phyloP scores from a whole-genome alignment of 2,113 vertebrate species.

The Smithornis capensis region DNA sequence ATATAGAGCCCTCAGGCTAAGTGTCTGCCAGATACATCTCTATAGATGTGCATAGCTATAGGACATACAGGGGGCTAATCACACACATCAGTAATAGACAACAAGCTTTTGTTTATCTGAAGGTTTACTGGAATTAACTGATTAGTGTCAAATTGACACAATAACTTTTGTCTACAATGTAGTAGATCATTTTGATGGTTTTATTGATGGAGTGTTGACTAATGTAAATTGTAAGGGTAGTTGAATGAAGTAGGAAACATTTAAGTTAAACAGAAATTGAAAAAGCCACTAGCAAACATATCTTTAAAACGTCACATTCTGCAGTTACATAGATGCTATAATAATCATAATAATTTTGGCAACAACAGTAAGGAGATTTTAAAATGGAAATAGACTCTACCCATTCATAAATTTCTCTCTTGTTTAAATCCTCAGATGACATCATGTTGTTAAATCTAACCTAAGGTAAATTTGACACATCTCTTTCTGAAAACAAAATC shows the following conservation, averaged over 20 bases:
- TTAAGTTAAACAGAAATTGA: constrained; percentile 68
- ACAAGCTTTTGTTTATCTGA: constrained; percentile 91
- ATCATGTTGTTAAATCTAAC: constrained; percentile 37
- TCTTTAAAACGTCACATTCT: constrained; percentile 65
- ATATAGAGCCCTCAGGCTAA: constrained; percentile 89
- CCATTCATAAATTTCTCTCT: constrained; percentile 53
- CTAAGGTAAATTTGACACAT: not conserved
- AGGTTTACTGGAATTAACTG: constrained; percentile 98
- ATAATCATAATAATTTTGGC: constrained; percentile 39
- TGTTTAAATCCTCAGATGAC: constrained; percentile 46
- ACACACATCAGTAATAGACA: constrained; percentile 91
- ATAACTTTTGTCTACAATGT: constrained; percentile 87
- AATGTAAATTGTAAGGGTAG: constrained; percentile 79
- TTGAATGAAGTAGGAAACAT: constrained; percentile 65
- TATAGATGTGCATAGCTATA: constrained; percentile 81
- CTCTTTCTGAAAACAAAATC: constrained; percentile 37
- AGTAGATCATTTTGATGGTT: constrained; percentile 83
- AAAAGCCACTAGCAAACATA: constrained; percentile 61
- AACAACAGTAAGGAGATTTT: constrained; percentile 58
- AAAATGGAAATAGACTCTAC: constrained; percentile 46
- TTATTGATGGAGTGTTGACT: constrained; percentile 91
- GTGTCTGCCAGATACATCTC: constrained; percentile 93
- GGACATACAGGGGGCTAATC: constrained; percentile 86
- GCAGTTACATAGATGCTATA: constrained; percentile 32
- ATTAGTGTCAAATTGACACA: constrained; percentile 94